Conservation (phyloP, 1,140 invertebrate genomes). For the Cyphomyrmex costatus region DNA sequence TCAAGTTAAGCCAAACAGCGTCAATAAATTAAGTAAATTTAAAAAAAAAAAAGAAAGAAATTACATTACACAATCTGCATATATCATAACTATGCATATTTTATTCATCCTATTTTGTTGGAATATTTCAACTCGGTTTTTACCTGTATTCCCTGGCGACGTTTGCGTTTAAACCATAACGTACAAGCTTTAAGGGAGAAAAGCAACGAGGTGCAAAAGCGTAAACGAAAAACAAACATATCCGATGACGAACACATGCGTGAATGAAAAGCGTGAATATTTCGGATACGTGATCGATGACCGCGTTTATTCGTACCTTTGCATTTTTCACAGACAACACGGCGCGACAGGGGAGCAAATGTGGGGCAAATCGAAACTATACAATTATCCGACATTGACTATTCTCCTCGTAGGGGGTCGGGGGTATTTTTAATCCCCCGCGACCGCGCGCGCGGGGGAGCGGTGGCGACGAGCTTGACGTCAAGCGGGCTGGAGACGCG, state of each 20-base stretch:
- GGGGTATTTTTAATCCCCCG: slow-evolving; percentile 72
- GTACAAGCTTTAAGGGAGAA: neutral
- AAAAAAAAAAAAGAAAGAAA: no score
- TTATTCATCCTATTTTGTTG: neutral
- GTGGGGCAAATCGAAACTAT: slow-evolving; percentile 58
- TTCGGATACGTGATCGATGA: neutral
- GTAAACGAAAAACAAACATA: neutral
- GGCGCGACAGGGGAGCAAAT: slow-evolving; percentile 26
- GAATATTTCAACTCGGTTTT: neutral
- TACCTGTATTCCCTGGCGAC: neutral
- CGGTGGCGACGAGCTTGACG: slow-evolving; percentile 60
- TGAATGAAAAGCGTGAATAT: slow-evolving; percentile 7
- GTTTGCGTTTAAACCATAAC: neutral
- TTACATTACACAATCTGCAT: no score
- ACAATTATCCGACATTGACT: slow-evolving; percentile 68
- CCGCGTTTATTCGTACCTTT: neutral
- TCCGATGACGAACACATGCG: neutral
- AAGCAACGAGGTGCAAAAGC: neutral
- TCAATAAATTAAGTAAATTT: no score
- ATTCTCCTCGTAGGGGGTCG: slow-evolving; percentile 58
- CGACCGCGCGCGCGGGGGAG: no score
- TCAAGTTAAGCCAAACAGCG: neutral
- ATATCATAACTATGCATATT: neutral
- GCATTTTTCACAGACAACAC: slow-evolving; percentile 21
- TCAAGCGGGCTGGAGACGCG: slow-evolving; percentile 68